Conservation (phyloP, 1,140 invertebrate species). For the Episyrphus balteatus region DNA sequence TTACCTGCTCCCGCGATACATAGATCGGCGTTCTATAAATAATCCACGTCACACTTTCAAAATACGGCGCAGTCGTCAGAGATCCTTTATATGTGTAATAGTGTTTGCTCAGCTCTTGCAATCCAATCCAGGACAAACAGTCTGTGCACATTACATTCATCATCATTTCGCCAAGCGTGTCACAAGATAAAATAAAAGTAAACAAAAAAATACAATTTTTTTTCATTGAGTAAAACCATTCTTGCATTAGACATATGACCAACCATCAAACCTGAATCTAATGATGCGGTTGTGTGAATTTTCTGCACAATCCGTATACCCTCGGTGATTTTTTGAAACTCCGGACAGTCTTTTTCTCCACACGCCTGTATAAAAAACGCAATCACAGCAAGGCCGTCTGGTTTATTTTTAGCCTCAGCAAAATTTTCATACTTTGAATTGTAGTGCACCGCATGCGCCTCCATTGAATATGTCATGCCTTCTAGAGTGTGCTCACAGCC, state of each 20-base stretch:
- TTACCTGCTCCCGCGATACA: slow-evolving; percentile 58
- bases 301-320: slow-evolving; percentile 33
- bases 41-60: slow-evolving; percentile 62
- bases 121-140: slow-evolving; percentile 34
- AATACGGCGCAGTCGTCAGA: slow-evolving; percentile 57
- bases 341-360: slow-evolving; percentile 34
- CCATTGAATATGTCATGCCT: slow-evolving; percentile 51
- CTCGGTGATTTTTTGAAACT: slow-evolving; percentile 36
- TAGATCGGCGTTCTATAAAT: slow-evolving; percentile 59
- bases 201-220: not conserved
- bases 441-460: slow-evolving; percentile 69
- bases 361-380: slow-evolving; percentile 58
- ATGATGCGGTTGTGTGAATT: slow-evolving; percentile 29
- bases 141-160: slow-evolving; percentile 11
- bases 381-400: slow-evolving; percentile 65
- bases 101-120: slow-evolving; percentile 36
- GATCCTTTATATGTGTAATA: slow-evolving; percentile 47
- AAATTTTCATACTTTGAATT: slow-evolving; percentile 60
- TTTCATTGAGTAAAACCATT: not conserved
- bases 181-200: not conserved
- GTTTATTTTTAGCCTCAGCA: slow-evolving; percentile 53
- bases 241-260: slow-evolving; percentile 1
- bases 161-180: too few relatives aligned
- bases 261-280: slow-evolving; percentile 25
- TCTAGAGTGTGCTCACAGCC: slow-evolving; percentile 74